A percentile compares a stretch with the other conserved stretches of the same genome.
These are phyloP conservation scores for Mylabris sibirica DNA, from an alignment of 2,888 invertebrate species.

Conservation along the genomic window DNA sequence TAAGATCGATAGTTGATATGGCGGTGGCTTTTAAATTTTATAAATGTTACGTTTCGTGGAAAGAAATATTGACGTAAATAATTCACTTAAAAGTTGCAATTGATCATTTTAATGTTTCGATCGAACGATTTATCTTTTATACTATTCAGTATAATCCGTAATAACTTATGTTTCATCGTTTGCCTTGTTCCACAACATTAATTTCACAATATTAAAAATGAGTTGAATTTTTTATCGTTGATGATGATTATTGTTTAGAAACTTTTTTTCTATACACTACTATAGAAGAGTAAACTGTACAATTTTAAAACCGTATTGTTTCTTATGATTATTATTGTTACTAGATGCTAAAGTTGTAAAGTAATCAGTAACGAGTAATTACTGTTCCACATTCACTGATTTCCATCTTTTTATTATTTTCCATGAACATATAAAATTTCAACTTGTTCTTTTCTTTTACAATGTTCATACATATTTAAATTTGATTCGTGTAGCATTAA, in stretches of 20 bases:
- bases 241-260: neutral
- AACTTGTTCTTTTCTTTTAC: neutral
- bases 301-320: neutral
- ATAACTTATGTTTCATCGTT: neutral
- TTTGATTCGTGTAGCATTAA: slow-evolving; percentile 1
- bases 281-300: neutral
- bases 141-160: neutral
- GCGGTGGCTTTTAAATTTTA: too few species aligned
- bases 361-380: slow-evolving; percentile 5
- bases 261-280: neutral
- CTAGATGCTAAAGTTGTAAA: neutral
- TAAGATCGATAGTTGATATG: too few species aligned
- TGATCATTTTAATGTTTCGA: neutral
- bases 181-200: slow-evolving; percentile 1
- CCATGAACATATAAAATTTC: neutral
- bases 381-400: slow-evolving; percentile 5
- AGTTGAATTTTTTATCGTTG: neutral
- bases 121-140: neutral
- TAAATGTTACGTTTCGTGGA: neutral
- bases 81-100: slow-evolving; percentile 2
- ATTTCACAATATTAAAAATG: neutral
- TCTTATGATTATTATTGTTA: neutral
- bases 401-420: slow-evolving; percentile 2
- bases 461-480: neutral
- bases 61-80: neutral